Evolutionary conservation across 2,113 vertebrate genomes (phyloP).

Genomic region (Penelope pileata): DNA sequence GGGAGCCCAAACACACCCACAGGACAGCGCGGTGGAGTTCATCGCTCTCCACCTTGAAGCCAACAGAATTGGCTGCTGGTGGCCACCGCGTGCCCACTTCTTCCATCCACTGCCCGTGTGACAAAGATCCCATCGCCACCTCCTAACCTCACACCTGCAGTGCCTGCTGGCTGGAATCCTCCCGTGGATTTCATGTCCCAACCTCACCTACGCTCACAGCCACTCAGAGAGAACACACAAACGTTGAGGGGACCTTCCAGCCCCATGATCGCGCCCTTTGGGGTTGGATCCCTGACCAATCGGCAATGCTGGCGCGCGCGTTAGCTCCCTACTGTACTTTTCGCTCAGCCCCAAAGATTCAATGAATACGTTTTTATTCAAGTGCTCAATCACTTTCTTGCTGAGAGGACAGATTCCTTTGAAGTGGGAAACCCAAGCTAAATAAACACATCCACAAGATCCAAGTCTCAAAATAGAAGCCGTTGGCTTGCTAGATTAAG

Average conservation of each 20-base stretch:
- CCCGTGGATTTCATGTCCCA: neutral
- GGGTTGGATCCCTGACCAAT: conserved; percentile 1
- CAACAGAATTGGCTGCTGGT: neutral
- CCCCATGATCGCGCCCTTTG: neutral
- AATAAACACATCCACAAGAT: conserved; percentile 47
- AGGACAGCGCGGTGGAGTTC: neutral
- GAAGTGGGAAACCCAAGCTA: conserved; percentile 38
- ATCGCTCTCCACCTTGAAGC: neutral
- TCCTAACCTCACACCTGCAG: neutral
- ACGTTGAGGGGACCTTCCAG: neutral
- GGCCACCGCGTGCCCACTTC: neutral
- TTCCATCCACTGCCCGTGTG: neutral
- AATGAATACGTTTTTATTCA: conserved; percentile 50
- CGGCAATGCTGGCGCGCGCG: neutral
- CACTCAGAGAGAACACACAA: neutral
- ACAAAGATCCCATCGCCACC: neutral
- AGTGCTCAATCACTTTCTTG: conserved; percentile 42
- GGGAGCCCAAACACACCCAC: neutral
- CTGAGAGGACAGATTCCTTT: conserved; percentile 58
- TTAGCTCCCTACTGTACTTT: conserved; percentile 16
- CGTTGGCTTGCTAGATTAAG: conserved; percentile 24
- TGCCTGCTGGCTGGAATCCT: neutral
- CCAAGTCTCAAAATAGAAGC: conserved; percentile 36
- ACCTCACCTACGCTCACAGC: neutral
- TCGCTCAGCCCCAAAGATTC: conserved; percentile 29